A percentile compares a stretch with the other conserved stretches of the same genome.
Evolutionary conservation across 2,113 vertebrate species (phyloP).

Genomic region (Cyprinodon brontotheroides): DNA sequence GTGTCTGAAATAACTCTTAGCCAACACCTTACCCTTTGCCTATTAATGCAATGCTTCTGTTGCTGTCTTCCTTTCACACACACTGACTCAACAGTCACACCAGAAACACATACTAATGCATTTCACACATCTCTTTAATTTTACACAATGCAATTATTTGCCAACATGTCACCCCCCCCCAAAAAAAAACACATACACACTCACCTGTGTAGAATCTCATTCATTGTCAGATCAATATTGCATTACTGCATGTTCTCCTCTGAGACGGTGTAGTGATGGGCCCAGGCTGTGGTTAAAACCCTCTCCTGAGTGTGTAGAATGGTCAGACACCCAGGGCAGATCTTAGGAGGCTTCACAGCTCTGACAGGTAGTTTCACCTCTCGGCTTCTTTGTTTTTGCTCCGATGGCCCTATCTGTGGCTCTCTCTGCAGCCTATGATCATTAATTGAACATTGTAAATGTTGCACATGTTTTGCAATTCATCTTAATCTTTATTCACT

Average conservation of each 20-base stretch:
- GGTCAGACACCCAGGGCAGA: slow-evolving; percentile 57
- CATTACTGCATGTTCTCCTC: slow-evolving; percentile 72
- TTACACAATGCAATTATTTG: slow-evolving; percentile 29
- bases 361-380: slow-evolving; percentile 62
- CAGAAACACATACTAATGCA: slow-evolving; percentile 43
- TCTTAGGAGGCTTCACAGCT: slow-evolving; percentile 63
- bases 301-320: slow-evolving; percentile 52
- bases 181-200: slow-evolving; percentile 27
- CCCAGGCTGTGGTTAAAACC: slow-evolving; percentile 59
- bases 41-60: slow-evolving; percentile 67
- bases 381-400: slow-evolving; percentile 50
- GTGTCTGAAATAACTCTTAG: slow-evolving; percentile 73
- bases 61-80: slow-evolving; percentile 43
- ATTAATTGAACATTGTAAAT: slow-evolving; percentile 11
- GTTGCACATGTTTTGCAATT: slow-evolving; percentile 5
- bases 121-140: slow-evolving; percentile 31
- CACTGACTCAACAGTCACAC: slow-evolving; percentile 31
- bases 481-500: not conserved
- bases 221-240: slow-evolving; percentile 75
- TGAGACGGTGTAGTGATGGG: slow-evolving; percentile 67
- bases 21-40: slow-evolving; percentile 69
- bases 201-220: slow-evolving; percentile 22
- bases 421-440: slow-evolving; percentile 43
- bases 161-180: slow-evolving; percentile 17
- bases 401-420: slow-evolving; percentile 20